These are phyloP conservation scores for Syrmaticus mikado DNA, from an alignment of 2,113 vertebrate species.

Conservation along the genomic window DNA sequence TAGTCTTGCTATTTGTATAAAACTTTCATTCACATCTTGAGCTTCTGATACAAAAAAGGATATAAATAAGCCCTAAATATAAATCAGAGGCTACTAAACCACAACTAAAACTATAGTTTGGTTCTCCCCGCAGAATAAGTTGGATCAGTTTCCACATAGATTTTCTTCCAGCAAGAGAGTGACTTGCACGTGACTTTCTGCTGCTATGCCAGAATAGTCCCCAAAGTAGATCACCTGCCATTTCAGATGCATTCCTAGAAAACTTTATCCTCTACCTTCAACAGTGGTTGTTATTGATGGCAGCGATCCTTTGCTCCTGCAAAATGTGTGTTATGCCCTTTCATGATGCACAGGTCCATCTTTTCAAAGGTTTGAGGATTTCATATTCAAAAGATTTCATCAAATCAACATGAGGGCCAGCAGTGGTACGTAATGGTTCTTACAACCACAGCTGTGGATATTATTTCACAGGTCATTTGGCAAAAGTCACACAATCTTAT, in stretches of 20 bases:
- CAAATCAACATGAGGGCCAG: not conserved
- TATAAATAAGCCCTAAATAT: not conserved
- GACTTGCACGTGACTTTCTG: not conserved
- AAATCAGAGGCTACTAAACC: not conserved
- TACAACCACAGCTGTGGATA: not conserved
- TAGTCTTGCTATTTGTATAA: not conserved
- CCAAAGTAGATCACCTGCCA: not conserved
- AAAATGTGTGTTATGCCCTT: not conserved
- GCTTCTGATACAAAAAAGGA: not conserved
- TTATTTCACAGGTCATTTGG: slow-evolving; percentile 53
- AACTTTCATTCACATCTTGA: not conserved
- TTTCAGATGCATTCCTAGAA: not conserved
- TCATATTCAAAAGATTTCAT: not conserved
- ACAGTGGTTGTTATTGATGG: not conserved
- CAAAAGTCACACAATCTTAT: not conserved
- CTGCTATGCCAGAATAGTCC: not conserved
- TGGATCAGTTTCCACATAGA: not conserved
- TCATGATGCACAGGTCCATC: not conserved
- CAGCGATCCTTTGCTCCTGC: not conserved
- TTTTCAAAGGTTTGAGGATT: not conserved
- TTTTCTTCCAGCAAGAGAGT: not conserved
- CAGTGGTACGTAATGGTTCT: not conserved
- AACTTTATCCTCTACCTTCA: not conserved
- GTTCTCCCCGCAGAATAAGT: not conserved
- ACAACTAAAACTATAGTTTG: not conserved